Conservation (phyloP, 2,113 vertebrate species). For the Alligator mississippiensis region DNA sequence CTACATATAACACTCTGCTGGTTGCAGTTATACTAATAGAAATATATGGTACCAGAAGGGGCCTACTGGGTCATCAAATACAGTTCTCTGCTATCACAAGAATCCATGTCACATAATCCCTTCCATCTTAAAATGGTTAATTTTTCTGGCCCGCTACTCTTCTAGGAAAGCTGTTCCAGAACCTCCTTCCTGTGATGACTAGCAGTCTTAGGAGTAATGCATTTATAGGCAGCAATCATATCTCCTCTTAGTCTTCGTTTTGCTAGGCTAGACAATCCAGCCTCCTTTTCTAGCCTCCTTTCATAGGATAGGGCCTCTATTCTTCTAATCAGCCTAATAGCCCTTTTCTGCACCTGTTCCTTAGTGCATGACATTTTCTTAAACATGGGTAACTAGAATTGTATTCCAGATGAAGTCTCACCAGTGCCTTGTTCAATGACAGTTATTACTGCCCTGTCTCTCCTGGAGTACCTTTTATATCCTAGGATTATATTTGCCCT, state of each 20-base stretch:
- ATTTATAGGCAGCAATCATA: accelerated
- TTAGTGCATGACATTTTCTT: not conserved
- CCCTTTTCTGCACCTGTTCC: not conserved
- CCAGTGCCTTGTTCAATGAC: not conserved
- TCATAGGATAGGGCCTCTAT: not conserved
- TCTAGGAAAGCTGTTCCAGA: not conserved
- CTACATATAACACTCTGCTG: not conserved
- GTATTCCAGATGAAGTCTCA: not conserved
- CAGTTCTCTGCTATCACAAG: not conserved
- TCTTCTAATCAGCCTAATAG: accelerated
- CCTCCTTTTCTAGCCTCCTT: not conserved
- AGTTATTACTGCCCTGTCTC: not conserved
- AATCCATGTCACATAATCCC: not conserved
- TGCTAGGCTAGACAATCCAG: not conserved
- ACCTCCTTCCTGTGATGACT: not conserved
- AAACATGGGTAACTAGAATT: not conserved
- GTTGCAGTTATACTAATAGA: not conserved
- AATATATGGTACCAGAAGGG: not conserved
- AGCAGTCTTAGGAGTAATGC: not conserved
- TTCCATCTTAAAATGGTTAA: not conserved
- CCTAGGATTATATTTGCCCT: not conserved
- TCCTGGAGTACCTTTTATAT: not conserved
- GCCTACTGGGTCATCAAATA: not conserved
- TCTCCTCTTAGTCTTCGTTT: not conserved
- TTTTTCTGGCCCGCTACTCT: not conserved